Percentiles rank a stretch among this genome's conserved stretches.
Evolutionary conservation across 2,113 vertebrate species (phyloP).

Genomic region (Pristiophorus japonicus): DNA sequence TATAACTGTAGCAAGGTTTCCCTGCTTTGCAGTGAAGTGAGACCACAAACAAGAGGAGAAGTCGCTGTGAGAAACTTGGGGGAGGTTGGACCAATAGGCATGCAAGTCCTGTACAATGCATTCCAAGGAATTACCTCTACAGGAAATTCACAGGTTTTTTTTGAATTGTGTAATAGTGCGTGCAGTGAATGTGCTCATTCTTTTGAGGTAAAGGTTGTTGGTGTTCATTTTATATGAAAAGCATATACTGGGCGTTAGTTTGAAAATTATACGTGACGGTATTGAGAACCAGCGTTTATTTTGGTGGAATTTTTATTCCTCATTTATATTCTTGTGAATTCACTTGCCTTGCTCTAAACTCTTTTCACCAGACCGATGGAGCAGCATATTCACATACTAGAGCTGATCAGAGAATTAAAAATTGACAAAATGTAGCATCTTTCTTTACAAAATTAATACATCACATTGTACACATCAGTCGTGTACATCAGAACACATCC

Average conservation of each 20-base stretch:
- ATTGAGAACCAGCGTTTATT: background rate
- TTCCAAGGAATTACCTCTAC: constrained; percentile 7
- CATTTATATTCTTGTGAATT: background rate
- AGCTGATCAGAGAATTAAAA: background rate
- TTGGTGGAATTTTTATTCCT: background rate
- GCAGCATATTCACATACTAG: background rate
- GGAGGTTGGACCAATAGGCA: background rate
- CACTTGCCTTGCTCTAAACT: background rate
- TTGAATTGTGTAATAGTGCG: background rate
- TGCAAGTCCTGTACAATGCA: background rate
- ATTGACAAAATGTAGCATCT: constrained; percentile 19
- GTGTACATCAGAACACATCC: background rate
- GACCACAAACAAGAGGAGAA: background rate
- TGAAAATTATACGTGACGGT: background rate
- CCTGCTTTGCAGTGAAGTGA: background rate
- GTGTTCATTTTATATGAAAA: background rate
- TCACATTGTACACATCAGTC: background rate
- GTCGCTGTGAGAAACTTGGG: background rate
- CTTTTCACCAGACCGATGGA: background rate
- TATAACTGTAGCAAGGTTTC: too few relatives aligned
- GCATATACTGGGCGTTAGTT: background rate
- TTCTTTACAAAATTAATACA: constrained; percentile 1
- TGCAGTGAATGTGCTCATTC: background rate
- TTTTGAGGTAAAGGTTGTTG: background rate
- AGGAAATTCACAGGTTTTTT: background rate